Evolutionary conservation across 2,113 vertebrate genomes (phyloP), one percentile per base, ranked within the genome.

Genomic region (Dolichotis patagonum): DNA sequence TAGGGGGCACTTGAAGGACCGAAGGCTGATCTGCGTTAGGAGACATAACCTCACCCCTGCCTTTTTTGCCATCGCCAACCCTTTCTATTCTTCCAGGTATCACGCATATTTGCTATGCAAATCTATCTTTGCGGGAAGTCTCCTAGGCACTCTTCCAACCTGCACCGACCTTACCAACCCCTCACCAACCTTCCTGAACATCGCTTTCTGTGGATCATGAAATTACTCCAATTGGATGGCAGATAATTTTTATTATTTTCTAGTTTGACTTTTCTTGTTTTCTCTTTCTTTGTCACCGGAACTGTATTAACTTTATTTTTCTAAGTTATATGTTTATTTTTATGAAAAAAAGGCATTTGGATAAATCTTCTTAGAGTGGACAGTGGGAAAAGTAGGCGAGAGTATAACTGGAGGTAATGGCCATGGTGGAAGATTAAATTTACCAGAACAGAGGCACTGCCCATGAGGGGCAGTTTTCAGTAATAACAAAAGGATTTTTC

Each of bases 231-330:
- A 3, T 19, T 78, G 67, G n/a, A 49, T 62, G 24, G 30, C 11
- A 43, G 24, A n/a, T 75, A 32, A 46, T 38, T 84, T 67, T 91
- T 32, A 46, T 32, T 71, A 80, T 81, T 60, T 95, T 38, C 52
- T 86, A 19, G 60, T 91, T 75, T 95, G 17, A 75, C 52, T 85
- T 82, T 19, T 10, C 58, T 41, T 85, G 4, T 52, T 73, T 97
- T 67, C 26, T 65, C 30, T 85, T 62, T 26, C 49, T 85, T 88
- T 54, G 6, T n/a, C 38, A 52, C 14, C 24, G 24, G 82, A 80
- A 1, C 12, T 63, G 3, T 8, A 19, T 58, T 14, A 30, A 0
- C n/a, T 54, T 78, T 20, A 30, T 60, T 85, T 52, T 90, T 14
- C 20, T 84, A 56, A 91, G 30, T 22, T 49, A 75, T 84, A 24